These are phyloP conservation scores for Eupithecia insigniata DNA, from an alignment of 2,888 invertebrate genomes.

Conservation along the genomic window DNA sequence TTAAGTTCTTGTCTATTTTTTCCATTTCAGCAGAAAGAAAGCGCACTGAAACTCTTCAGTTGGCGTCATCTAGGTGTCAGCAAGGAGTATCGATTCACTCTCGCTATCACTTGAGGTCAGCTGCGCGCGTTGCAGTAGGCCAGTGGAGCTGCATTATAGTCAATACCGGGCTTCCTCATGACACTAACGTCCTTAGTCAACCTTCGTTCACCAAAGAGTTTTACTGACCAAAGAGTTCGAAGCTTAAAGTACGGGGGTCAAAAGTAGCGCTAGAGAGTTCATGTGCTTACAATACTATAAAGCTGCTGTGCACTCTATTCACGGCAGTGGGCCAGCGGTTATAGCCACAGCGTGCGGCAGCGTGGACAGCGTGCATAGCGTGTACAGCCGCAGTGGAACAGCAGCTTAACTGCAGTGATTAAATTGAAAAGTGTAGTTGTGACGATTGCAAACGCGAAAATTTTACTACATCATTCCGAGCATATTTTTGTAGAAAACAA, in stretches of 20 bases:
- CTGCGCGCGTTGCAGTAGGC: slow-evolving; percentile 82
- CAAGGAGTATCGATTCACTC: slow-evolving; percentile 81
- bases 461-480: not conserved
- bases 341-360: too few species aligned
- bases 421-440: not conserved
- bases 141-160: slow-evolving; percentile 75
- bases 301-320: not conserved
- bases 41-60: not conserved
- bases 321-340: too few species aligned
- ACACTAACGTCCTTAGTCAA: slow-evolving; percentile 59
- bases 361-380: too few species aligned
- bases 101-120: slow-evolving; percentile 77
- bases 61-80: slow-evolving; percentile 59
- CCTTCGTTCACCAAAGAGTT: not conserved
- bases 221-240: not conserved
- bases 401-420: not conserved
- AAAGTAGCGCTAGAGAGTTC: not conserved
- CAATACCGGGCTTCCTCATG: slow-evolving; percentile 67
- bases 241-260: not conserved
- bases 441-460: not conserved
- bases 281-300: not conserved
- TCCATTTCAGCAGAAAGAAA: not conserved
- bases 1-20: not conserved
- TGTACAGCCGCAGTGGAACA: too few species aligned
- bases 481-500: not conserved